These are phyloP conservation scores for Aplodontia rufa DNA, from an alignment of 2,113 vertebrate species.

Conservation along the genomic window DNA sequence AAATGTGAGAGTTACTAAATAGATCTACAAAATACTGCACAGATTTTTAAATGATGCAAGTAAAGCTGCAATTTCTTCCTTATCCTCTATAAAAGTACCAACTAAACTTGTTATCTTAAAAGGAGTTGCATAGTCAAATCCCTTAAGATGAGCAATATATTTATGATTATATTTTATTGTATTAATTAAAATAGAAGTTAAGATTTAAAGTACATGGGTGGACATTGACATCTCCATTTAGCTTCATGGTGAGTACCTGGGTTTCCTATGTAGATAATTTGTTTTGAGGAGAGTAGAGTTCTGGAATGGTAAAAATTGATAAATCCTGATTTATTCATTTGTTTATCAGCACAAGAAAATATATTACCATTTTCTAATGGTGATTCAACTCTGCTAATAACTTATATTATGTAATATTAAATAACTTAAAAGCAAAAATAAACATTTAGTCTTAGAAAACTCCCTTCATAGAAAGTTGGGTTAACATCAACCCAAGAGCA, in stretches of 20 bases:
- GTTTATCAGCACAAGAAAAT: not conserved
- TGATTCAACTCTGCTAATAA: not conserved
- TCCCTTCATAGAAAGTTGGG: not conserved
- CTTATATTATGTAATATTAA: not conserved
- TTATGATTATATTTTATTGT: not conserved
- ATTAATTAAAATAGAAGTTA: not conserved
- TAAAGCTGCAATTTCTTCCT: not conserved
- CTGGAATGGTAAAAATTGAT: not conserved
- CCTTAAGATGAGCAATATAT: not conserved
- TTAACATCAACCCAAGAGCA: not conserved
- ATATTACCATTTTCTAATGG: not conserved
- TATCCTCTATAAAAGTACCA: not conserved
- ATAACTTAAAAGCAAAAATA: not conserved
- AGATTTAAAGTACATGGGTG: not conserved
- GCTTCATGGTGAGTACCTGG: not conserved
- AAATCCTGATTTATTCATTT: not conserved
- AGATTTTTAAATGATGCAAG: not conserved
- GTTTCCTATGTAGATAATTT: not conserved
- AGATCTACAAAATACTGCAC: not conserved
- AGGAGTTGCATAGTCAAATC: not conserved
- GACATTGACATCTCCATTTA: not conserved
- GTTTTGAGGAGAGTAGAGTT: not conserved
- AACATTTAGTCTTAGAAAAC: not conserved
- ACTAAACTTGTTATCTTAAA: not conserved
- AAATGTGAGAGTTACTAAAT: not conserved